Evolutionary conservation across 2,888 invertebrate genomes (phyloP), one percentile per base, ranked within the genome.

Genomic region (Schizaphis graminum): DNA sequence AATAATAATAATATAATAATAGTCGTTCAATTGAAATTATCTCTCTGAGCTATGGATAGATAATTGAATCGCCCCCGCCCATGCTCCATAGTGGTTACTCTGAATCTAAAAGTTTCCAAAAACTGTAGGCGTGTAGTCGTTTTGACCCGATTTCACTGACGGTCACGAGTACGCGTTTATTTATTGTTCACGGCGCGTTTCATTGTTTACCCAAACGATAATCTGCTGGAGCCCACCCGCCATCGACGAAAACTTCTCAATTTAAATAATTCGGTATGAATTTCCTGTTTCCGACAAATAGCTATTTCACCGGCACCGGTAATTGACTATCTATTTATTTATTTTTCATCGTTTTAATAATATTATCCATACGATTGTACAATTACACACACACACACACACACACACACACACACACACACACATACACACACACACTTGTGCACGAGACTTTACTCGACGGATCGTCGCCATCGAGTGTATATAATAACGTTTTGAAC

Each of bases 201-300:
- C 90, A 94, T 94, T 94, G 94, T 91, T 94, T 86, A 91, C 49
- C 90, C 61, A n/a, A 86, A 90, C 41, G 93, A 86, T 77, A 35
- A 90, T 85, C 90, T 28, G 90, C 93, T 49, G 86, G 91, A 94
- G 86, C 90, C 86, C 94, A 91, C 49, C 90, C 94, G 90, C 61
- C 61, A 85, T 67, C 61, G 24, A 44, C 49, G 26, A 86, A 94
- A 84, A 89, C 57, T 61, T 57, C 61, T 91, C 91, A 35, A 91
- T 94, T 94, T 94, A 90, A 94, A 94, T 94, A 89, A 93, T 94
- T 94, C 11, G 90, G 49, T 94, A 90, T 49, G 86, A 94, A 91
- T 94, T 94, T 94, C 94, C 94, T 85, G 94, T 94, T 93, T 93
- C 85, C 84, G 57, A 90, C 57, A 88, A 89, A 77, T 77, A 77